Percentiles rank a stretch among this genome's conserved stretches.
Evolutionary conservation across 2,113 vertebrate genomes (phyloP).

Genomic region (Cercocebus atys): DNA sequence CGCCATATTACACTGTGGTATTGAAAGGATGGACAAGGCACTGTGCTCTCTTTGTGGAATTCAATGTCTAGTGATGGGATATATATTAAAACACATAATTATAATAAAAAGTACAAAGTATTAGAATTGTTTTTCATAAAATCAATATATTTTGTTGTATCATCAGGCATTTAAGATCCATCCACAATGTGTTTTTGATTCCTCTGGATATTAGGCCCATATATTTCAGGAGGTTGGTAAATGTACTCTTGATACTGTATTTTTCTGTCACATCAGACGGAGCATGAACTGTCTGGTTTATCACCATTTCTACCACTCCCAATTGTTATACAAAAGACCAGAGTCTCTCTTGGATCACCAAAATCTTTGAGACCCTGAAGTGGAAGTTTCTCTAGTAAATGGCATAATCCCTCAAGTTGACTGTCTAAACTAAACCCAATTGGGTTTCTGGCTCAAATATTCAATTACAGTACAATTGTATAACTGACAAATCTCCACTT

Average conservation of each 20-base stretch:
- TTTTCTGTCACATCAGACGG: neutral
- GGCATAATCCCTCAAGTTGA: neutral
- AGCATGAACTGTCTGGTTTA: neutral
- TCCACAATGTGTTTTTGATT: neutral
- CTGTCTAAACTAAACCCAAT: neutral
- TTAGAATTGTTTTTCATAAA: neutral
- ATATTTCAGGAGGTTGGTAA: neutral
- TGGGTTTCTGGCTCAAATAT: neutral
- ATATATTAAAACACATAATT: neutral
- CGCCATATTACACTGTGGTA: neutral
- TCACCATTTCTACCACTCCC: neutral
- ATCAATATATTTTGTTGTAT: neutral
- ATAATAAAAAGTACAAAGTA: neutral
- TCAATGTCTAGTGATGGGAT: neutral
- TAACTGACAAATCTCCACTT: constrained; percentile 43
- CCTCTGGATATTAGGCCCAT: neutral
- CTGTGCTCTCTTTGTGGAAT: neutral
- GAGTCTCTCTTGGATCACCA: neutral
- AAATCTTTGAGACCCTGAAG: neutral
- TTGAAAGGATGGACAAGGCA: neutral
- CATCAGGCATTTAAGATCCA: neutral
- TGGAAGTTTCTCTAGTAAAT: neutral
- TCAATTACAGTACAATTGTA: neutral
- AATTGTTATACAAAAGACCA: neutral
- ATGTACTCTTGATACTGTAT: neutral